These are phyloP conservation scores for Neolamprologus brichardi DNA, from an alignment of 2,113 vertebrate species.

Conservation along the genomic window DNA sequence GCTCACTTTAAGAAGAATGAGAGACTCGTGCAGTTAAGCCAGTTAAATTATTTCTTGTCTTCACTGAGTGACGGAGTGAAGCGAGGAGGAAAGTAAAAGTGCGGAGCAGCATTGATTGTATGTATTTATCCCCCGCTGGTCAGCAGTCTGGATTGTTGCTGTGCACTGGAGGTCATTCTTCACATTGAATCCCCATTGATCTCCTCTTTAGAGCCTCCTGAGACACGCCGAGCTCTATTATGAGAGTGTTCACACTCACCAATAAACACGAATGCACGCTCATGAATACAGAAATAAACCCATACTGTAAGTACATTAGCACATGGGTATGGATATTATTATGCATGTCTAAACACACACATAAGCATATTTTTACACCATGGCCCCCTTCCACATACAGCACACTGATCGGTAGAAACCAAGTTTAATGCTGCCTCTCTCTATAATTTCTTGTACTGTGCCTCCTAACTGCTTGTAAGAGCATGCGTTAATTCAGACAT, in stretches of 20 bases:
- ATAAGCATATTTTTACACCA: background rate
- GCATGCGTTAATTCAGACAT: slow-evolving; percentile 66
- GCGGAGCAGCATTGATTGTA: slow-evolving; percentile 52
- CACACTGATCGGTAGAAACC: slow-evolving; percentile 57
- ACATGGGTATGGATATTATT: background rate
- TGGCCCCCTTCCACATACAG: background rate
- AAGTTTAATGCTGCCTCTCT: slow-evolving; percentile 43
- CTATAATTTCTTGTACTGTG: slow-evolving; percentile 66
- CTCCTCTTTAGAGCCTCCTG: slow-evolving; percentile 45
- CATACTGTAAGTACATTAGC: slow-evolving; percentile 22
- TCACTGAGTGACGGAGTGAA: slow-evolving; percentile 37
- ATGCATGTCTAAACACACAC: slow-evolving; percentile 10
- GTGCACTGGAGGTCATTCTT: slow-evolving; percentile 54
- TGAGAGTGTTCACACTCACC: slow-evolving; percentile 46
- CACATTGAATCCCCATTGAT: slow-evolving; percentile 63
- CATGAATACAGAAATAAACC: slow-evolving; percentile 34
- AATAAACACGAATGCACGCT: slow-evolving; percentile 20
- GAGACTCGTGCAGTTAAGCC: slow-evolving; percentile 52
- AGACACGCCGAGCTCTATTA: slow-evolving; percentile 43
- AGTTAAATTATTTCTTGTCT: slow-evolving; percentile 59
- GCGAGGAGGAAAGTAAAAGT: slow-evolving; percentile 9
- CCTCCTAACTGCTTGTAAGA: slow-evolving; percentile 64
- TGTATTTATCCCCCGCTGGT: slow-evolving; percentile 67
- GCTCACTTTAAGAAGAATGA: slow-evolving; percentile 27
- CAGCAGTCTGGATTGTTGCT: slow-evolving; percentile 64